Conservation (phyloP, 2,797 vertebrate species). For the Cyclura pinguis region DNA sequence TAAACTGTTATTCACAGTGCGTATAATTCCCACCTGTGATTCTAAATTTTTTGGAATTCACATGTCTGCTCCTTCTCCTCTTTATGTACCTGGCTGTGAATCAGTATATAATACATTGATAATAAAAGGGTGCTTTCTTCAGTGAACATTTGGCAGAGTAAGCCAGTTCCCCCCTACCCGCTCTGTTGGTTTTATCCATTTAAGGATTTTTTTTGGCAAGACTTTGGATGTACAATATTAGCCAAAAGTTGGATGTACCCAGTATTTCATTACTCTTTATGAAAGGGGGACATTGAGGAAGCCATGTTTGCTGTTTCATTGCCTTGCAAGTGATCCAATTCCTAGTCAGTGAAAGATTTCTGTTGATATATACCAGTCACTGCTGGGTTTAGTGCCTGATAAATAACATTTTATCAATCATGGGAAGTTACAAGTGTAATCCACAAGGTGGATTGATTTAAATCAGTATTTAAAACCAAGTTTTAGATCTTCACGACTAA, state of each 20-base stretch:
- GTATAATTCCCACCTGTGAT: not conserved
- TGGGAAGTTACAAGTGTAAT: conserved; percentile 20
- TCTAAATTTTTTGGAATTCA: not conserved
- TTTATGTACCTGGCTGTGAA: not conserved
- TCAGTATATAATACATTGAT: not conserved
- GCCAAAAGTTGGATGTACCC: conserved; percentile 17
- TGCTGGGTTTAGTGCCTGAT: not conserved
- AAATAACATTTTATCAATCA: conserved; percentile 9
- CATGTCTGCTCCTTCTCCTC: not conserved
- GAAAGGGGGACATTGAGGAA: conserved; percentile 5
- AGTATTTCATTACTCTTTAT: conserved; percentile 28
- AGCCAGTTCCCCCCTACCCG: not conserved
- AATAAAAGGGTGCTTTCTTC: conserved; percentile 15
- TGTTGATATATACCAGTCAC: conserved; percentile 22
- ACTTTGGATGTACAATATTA: not conserved
- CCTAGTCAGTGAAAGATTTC: conserved; percentile 29
- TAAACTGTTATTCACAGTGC: not conserved
- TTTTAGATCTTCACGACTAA: not conserved
- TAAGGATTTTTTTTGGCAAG: conserved; percentile 31
- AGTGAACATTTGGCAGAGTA: conserved; percentile 1
- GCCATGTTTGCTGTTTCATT: conserved; percentile 20
- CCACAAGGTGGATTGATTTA: not conserved
- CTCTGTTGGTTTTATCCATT: not conserved
- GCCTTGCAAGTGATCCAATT: not conserved
- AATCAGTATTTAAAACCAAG: conserved; percentile 4